These are phyloP conservation scores for Platycercus adscitus DNA, from an alignment of 2,113 vertebrate genomes.

Conservation along the genomic window DNA sequence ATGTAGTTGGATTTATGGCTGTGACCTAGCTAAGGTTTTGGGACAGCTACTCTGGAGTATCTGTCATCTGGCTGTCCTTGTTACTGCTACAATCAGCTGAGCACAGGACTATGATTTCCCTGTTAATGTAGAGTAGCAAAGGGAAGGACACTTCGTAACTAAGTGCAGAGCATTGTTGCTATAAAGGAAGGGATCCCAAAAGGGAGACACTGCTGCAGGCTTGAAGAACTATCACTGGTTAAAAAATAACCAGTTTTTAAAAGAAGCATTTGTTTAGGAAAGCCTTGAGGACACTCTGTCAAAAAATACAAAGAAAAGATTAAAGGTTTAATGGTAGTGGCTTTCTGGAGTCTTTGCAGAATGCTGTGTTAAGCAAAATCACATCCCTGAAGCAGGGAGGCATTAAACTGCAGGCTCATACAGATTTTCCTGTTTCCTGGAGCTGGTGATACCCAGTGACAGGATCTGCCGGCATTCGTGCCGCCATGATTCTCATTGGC, in stretches of 20 bases:
- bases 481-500: not conserved
- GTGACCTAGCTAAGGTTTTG: not conserved
- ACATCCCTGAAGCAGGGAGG: not conserved
- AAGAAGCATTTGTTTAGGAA: not conserved
- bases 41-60: accelerated
- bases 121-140: not conserved
- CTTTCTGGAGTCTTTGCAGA: not conserved
- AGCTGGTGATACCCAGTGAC: not conserved
- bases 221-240: not conserved
- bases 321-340: not conserved
- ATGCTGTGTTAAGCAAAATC: not conserved
- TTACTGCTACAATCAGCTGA: not conserved
- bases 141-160: not conserved
- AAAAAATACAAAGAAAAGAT: not conserved
- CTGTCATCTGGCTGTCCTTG: not conserved
- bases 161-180: not conserved
- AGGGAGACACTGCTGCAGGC: not conserved
- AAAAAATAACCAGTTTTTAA: not conserved
- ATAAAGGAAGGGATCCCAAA: not conserved
- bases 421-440: not conserved
- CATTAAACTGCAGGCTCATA: not conserved
- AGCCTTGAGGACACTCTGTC: not conserved
- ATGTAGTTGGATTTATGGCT: accelerated
- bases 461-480: not conserved
- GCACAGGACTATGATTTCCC: accelerated